A percentile compares a stretch with the other conserved stretches of the same genome.
Conservation (phyloP, 2,797 vertebrate genomes). For the Tragopan temminckii region DNA sequence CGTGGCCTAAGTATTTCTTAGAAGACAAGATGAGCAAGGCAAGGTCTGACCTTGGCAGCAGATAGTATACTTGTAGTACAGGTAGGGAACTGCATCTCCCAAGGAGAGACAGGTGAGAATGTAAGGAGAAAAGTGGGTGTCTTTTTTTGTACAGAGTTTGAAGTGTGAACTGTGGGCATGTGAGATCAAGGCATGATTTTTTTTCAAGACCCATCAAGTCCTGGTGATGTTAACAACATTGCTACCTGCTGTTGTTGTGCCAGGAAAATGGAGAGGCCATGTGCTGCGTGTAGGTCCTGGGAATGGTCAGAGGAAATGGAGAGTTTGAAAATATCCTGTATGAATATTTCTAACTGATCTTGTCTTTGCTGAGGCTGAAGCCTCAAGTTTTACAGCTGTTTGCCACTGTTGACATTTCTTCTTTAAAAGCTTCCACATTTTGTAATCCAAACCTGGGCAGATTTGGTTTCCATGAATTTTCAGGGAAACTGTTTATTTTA, state of each 20-base stretch:
- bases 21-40: background rate
- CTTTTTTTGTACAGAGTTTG: background rate
- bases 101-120: background rate
- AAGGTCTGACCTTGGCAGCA: background rate
- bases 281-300: background rate
- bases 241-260: background rate
- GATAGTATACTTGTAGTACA: background rate
- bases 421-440: background rate
- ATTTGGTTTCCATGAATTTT: background rate
- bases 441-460: background rate
- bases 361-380: background rate
- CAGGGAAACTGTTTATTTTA: background rate
- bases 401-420: background rate
- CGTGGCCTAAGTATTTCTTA: background rate
- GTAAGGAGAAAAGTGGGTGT: background rate
- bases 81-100: background rate
- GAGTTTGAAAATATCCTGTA: background rate
- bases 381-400: background rate
- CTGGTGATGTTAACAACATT: background rate
- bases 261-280: background rate
- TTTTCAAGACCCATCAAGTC: fast-evolving
- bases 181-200: background rate
- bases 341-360: background rate
- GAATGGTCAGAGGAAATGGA: background rate
- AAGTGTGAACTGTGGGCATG: background rate